phyloP scores from a whole-genome alignment of 2,113 vertebrate species.

The Mesocricetus auratus region DNA sequence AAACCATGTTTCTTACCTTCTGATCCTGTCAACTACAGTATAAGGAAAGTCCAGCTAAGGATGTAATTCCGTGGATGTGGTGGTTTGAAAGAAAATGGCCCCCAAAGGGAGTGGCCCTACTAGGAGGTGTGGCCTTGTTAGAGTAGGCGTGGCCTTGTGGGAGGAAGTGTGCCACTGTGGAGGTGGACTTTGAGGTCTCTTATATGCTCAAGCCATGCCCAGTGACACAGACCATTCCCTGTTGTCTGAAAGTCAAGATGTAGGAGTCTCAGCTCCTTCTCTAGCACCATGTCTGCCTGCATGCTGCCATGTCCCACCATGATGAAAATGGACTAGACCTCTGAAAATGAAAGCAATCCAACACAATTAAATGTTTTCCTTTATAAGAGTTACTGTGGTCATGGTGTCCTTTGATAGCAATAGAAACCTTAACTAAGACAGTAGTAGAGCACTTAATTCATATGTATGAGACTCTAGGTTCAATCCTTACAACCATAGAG shows the following conservation, averaged over 20 bases:
- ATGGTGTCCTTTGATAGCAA: not conserved
- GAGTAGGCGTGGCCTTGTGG: not conserved
- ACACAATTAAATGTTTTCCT: not conserved
- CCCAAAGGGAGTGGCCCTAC: not conserved
- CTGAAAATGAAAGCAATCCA: not conserved
- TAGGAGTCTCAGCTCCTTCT: not conserved
- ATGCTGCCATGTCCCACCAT: not conserved
- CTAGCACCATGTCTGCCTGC: not conserved
- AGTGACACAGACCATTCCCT: not conserved
- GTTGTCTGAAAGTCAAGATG: not conserved
- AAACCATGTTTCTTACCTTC: not conserved
- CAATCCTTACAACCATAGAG: not conserved
- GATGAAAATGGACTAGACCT: not conserved
- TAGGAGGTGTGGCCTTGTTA: not conserved
- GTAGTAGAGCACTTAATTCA: not conserved
- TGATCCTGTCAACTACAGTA: conserved; percentile 19
- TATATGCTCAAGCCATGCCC: not conserved
- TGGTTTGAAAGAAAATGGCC: no score
- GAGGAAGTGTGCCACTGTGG: not conserved
- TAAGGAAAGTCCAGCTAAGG: conserved; percentile 14
- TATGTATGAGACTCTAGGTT: not conserved
- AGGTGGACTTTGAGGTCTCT: not conserved
- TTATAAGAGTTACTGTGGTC: not conserved
- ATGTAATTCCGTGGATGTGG: not conserved
- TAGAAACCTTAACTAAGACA: not conserved